Evolutionary conservation across 2,797 vertebrate genomes (phyloP), one percentile per base, ranked within the genome.

Genomic region (Anguilla pacifica): DNA sequence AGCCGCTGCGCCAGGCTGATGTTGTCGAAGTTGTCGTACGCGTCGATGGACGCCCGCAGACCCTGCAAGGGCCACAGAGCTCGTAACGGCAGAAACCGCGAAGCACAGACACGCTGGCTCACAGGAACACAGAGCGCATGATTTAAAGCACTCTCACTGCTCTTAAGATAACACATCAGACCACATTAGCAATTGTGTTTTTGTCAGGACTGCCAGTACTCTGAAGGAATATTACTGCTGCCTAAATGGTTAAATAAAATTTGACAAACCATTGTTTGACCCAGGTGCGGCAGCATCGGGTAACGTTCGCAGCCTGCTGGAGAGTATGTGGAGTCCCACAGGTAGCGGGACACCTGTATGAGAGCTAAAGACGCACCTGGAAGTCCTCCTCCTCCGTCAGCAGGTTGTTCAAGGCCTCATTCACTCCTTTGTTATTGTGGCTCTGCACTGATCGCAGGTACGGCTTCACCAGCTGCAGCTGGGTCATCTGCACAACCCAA

Each of bases 361-460:
- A 1, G 35, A 35, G 35, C 35, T 28, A 35, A 59, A 61, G 35
- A 70, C 91, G 91, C 61, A 98, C 98, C 97, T 98, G 97, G 88
- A 96, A 98, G 92, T 98, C 97, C 89, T 99, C 98, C 89, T 98
- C 98, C 85, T 98, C 97, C 0, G 96, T 98, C 92, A 98, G 95
- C 89, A 98, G 95, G 90, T 96, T 96, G 94, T 98, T 99, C 28
- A 99, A 96, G 6, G 97, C 97, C 92, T 98, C 97, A 0, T 98
- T 99, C 85, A 98, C 97, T 7, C 95, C 96, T 93, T 97, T 97
- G 91, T 97, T 98, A 91, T 98, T 99, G 93, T 98, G 97, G 93
- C 89, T 98, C 95, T 99, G 98, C 88, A 98, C 97, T 67, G 98
- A 98, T 87, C 95, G 96, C 87, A 99, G 94, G 88, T 98, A 98